phyloP scores from a whole-genome alignment of 2,888 invertebrate genomes.

The Chirona hameri region DNA sequence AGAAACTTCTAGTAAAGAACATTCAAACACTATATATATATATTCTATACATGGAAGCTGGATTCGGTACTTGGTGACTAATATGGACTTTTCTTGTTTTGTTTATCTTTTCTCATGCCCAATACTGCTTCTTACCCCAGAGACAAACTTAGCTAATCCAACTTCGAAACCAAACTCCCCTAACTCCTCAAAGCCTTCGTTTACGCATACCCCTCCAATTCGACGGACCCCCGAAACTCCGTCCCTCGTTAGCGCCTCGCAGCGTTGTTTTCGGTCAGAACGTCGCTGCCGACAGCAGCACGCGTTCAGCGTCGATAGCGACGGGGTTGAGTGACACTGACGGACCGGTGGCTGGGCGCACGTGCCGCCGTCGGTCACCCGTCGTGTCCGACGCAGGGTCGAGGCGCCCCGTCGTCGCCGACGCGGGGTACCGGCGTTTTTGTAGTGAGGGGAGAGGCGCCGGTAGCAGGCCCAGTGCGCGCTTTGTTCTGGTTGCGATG shows the following conservation, averaged over 20 bases:
- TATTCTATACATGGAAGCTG: too few relatives aligned
- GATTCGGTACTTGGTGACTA: too few relatives aligned
- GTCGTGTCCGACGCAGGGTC: neutral
- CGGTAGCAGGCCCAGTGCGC: neutral
- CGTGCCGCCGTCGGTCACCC: neutral
- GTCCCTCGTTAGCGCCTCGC: neutral
- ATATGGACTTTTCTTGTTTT: too few relatives aligned
- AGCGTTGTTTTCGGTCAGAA: neutral
- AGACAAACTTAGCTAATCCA: too few relatives aligned
- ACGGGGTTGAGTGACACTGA: neutral
- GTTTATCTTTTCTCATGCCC: too few relatives aligned
- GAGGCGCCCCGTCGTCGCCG: neutral
- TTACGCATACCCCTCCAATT: too few relatives aligned
- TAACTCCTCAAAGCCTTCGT: too few relatives aligned
- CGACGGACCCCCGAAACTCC: too few relatives aligned
- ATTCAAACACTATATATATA: too few relatives aligned
- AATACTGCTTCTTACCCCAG: too few relatives aligned
- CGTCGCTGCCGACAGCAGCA: neutral
- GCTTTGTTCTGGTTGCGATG: neutral
- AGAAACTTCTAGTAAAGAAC: too few relatives aligned
- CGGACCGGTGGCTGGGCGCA: neutral
- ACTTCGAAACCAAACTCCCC: too few relatives aligned
- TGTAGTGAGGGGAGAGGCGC: neutral
- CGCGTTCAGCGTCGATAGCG: neutral
- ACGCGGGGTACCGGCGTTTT: neutral